Evolutionary conservation across 2,888 invertebrate species (phyloP).

Genomic region (Petrolisthes manimaculis): DNA sequence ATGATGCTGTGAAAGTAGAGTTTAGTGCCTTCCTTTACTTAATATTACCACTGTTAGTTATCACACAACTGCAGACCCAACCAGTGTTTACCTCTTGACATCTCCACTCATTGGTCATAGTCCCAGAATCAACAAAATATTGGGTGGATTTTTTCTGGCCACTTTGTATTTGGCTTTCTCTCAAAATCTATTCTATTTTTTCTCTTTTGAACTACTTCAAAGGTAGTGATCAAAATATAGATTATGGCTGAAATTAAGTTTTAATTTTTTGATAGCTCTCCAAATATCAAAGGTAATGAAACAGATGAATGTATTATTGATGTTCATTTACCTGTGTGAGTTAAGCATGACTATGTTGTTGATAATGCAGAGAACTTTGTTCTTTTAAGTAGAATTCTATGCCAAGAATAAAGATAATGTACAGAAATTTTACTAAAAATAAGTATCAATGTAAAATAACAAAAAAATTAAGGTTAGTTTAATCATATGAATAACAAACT

Average conservation of each 20-base stretch:
- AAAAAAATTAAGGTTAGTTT: no score
- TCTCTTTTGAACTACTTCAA: constrained; percentile 15
- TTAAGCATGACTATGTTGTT: background rate
- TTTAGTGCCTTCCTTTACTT: no score
- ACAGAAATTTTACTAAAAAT: no score
- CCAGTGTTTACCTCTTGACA: no score
- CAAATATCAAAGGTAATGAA: constrained; percentile 14
- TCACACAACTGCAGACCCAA: no score
- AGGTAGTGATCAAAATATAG: constrained; percentile 57
- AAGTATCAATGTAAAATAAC: no score
- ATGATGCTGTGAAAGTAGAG: no score
- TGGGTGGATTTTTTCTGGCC: constrained; percentile 52
- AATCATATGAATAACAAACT: no score
- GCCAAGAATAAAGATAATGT: background rate
- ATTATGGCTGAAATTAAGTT: constrained; percentile 19
- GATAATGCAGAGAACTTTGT: background rate
- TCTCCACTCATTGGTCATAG: background rate
- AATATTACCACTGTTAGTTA: no score
- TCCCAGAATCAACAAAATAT: constrained; percentile 38
- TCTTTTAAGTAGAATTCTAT: background rate
- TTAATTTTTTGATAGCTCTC: constrained; percentile 6
- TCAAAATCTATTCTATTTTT: constrained; percentile 24
- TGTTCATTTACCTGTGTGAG: background rate
- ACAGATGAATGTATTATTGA: background rate
- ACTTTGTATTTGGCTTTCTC: constrained; percentile 29